phyloP scores from a whole-genome alignment of 2,797 vertebrate genomes.

The Poeciliopsis gracilis region DNA sequence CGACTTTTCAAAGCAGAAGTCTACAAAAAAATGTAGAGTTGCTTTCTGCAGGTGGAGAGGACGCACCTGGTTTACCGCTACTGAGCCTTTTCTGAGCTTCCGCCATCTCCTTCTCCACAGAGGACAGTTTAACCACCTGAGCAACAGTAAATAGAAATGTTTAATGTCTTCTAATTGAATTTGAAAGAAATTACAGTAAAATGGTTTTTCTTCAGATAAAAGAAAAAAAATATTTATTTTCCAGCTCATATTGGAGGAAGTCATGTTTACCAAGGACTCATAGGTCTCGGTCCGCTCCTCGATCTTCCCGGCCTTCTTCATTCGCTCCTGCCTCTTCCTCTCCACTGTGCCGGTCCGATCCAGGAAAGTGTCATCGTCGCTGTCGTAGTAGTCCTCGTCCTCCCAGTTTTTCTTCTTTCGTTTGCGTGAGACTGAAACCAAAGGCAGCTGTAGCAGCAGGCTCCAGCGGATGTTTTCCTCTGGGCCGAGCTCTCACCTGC shows the following conservation, averaged over 20 bases:
- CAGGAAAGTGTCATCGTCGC: constrained; percentile 96
- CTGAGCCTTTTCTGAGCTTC: constrained; percentile 88
- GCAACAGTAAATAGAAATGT: background rate
- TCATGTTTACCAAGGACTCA: constrained; percentile 86
- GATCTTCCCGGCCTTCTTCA: constrained; percentile 97
- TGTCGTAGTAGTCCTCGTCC: constrained; percentile 97
- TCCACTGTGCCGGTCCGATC: constrained; percentile 95
- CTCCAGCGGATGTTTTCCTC: background rate
- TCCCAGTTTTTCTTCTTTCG: constrained; percentile 98
- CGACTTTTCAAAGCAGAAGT: background rate
- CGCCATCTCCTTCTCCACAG: constrained; percentile 88
- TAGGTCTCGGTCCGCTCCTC: constrained; percentile 92
- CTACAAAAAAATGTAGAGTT: background rate
- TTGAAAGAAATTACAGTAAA: background rate
- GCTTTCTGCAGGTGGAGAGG: background rate
- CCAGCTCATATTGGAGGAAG: background rate
- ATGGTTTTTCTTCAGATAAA: background rate
- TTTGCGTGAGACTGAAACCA: constrained; percentile 90
- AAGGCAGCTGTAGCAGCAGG: accelerated
- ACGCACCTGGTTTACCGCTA: constrained; percentile 85
- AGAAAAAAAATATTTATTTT: background rate
- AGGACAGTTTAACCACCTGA: constrained; percentile 88
- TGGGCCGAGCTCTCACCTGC: constrained; percentile 82
- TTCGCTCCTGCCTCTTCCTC: constrained; percentile 91
- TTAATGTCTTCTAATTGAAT: background rate